phyloP scores from a whole-genome alignment of 2,888 invertebrate genomes.

The Trachelus iudaicus region DNA sequence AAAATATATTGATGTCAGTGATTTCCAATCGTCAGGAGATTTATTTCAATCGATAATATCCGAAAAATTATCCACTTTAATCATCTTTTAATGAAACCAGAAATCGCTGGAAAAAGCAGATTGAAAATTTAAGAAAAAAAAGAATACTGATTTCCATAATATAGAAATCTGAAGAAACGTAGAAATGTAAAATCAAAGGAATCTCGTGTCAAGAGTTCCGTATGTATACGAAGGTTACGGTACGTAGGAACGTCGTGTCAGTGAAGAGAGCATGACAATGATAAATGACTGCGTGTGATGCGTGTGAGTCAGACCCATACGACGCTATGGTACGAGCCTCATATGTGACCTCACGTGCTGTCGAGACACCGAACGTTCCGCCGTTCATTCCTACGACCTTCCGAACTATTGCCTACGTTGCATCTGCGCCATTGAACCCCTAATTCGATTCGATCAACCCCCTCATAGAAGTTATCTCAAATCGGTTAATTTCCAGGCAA shows the following conservation, averaged over 20 bases:
- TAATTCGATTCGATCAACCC: slow-evolving; percentile 38
- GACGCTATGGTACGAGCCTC: slow-evolving; percentile 53
- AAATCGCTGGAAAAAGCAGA: background rate
- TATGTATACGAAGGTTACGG: slow-evolving; percentile 31
- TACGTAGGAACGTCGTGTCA: slow-evolving; percentile 43
- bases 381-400: background rate
- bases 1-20: background rate
- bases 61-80: background rate
- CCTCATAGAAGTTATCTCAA: background rate
- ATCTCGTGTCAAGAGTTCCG: slow-evolving; percentile 33
- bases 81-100: background rate
- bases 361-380: slow-evolving; percentile 43
- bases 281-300: slow-evolving; percentile 62
- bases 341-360: slow-evolving; percentile 53
- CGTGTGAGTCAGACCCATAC: slow-evolving; percentile 63
- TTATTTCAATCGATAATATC: background rate
- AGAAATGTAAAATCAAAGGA: slow-evolving; percentile 27
- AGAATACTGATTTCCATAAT: background rate
- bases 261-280: slow-evolving; percentile 63
- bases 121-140: background rate
- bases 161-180: background rate
- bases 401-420: slow-evolving; percentile 59
- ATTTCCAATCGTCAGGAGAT: background rate
- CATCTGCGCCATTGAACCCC: slow-evolving; percentile 56
- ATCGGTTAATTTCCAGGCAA: slow-evolving; percentile 50